These are phyloP conservation scores for Cheilosia vernalis DNA, from an alignment of 2,888 invertebrate species.

Conservation along the genomic window DNA sequence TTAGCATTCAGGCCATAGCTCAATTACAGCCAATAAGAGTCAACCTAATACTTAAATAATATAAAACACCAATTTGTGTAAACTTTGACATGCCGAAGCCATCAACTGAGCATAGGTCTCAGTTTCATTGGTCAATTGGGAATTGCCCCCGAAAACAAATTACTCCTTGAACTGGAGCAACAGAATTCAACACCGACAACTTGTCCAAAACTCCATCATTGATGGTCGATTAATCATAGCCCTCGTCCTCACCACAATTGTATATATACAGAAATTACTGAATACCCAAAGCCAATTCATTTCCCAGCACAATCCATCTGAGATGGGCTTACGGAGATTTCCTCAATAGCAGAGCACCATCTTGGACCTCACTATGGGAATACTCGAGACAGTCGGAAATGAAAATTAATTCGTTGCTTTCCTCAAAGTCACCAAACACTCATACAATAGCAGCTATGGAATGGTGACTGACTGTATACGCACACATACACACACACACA, in stretches of 20 bases:
- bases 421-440: constrained; percentile 44
- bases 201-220: constrained; percentile 15
- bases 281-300: constrained; percentile 48
- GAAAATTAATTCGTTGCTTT: constrained; percentile 67
- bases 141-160: neutral
- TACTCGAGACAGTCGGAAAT: constrained; percentile 65
- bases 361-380: constrained; percentile 9
- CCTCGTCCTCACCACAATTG: constrained; percentile 7
- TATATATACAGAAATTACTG: constrained; percentile 25
- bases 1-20: too few species aligned
- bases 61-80: too few species aligned
- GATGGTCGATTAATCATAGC: constrained; percentile 61
- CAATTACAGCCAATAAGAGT: too few species aligned
- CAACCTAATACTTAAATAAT: too few species aligned
- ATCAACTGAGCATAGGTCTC: too few species aligned
- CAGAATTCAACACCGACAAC: constrained; percentile 12
- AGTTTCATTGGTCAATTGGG: too few species aligned
- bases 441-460: neutral
- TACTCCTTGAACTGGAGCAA: constrained; percentile 27
- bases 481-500: neutral
- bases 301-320: constrained; percentile 26
- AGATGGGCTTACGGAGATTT: constrained; percentile 28
- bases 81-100: too few species aligned
- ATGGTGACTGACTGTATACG: too few species aligned
- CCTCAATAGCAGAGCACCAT: constrained; percentile 13